These are phyloP conservation scores for Rhodeus uyekii DNA, from an alignment of 2,797 vertebrate species.

Conservation along the genomic window DNA sequence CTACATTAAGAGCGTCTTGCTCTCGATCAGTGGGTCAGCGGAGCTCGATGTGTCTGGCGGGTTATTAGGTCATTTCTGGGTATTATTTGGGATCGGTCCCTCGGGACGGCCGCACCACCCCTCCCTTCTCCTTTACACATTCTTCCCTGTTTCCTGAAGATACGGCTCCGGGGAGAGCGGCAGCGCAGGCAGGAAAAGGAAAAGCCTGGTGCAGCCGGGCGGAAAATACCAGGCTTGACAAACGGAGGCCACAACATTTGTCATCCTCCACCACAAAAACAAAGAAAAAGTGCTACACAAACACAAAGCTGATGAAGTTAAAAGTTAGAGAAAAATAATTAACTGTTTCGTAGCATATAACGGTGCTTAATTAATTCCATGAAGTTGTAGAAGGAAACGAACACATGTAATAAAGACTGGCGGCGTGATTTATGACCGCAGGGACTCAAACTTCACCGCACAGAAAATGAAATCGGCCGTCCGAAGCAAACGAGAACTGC, in stretches of 20 bases:
- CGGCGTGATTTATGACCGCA: constrained; percentile 49
- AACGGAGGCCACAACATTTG: constrained; percentile 49
- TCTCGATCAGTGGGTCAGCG: background rate
- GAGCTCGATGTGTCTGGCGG: background rate
- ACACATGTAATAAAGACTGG: constrained; percentile 46
- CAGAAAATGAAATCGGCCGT: constrained; percentile 49
- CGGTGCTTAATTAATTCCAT: constrained; percentile 44
- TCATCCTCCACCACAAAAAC: constrained; percentile 30
- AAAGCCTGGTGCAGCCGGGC: constrained; percentile 47
- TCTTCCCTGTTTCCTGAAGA: constrained; percentile 57
- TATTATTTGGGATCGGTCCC: constrained; percentile 52
- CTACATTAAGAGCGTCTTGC: background rate
- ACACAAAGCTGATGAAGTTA: constrained; percentile 52
- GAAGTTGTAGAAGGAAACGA: constrained; percentile 19
- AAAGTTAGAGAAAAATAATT: constrained; percentile 45
- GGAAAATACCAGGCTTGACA: constrained; percentile 53
- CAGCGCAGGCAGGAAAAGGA: constrained; percentile 47
- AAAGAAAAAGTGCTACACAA: constrained; percentile 44
- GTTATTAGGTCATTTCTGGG: constrained; percentile 57
- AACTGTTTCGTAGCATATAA: constrained; percentile 41
- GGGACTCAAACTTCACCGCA: constrained; percentile 44
- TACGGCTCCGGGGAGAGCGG: constrained; percentile 26
- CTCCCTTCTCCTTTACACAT: constrained; percentile 15
- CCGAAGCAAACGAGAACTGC: constrained; percentile 28
- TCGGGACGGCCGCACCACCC: constrained; percentile 27